Evolutionary conservation across 2,797 vertebrate genomes (phyloP).

Genomic region (Pantherophis vulpinus): DNA sequence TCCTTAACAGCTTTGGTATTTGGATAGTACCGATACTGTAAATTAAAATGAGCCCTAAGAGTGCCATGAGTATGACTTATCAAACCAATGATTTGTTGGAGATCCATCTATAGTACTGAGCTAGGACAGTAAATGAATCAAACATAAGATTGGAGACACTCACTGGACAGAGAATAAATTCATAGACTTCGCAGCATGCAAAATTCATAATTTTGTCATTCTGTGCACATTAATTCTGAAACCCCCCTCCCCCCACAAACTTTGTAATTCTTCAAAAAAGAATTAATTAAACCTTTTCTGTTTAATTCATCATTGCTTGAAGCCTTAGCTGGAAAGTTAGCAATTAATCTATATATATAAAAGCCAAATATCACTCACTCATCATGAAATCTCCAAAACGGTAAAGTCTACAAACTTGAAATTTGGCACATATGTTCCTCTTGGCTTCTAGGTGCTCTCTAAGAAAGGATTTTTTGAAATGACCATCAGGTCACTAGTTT

Average conservation of each 20-base stretch:
- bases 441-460: no score
- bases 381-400: no score
- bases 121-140: constrained; percentile 33
- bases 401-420: no score
- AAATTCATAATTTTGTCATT: constrained; percentile 26
- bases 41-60: rapidly evolving
- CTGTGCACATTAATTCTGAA: constrained; percentile 12
- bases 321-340: constrained; percentile 40
- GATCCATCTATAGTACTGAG: constrained; percentile 11
- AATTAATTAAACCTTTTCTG: constrained; percentile 63
- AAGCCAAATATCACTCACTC: no score
- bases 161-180: neutral
- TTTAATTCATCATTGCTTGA: constrained; percentile 54
- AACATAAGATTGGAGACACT: neutral
- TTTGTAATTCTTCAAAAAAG: constrained; percentile 9
- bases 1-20: neutral
- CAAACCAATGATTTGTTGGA: neutral
- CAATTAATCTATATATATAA: constrained; percentile 43
- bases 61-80: constrained; percentile 10
- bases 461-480: no score
- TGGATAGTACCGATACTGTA: neutral
- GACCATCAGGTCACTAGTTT: no score
- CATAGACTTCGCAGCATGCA: constrained; percentile 12
- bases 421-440: no score
- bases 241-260: neutral